These are phyloP conservation scores for Aix galericulata DNA, from an alignment of 2,113 vertebrate genomes.

Conservation along the genomic window DNA sequence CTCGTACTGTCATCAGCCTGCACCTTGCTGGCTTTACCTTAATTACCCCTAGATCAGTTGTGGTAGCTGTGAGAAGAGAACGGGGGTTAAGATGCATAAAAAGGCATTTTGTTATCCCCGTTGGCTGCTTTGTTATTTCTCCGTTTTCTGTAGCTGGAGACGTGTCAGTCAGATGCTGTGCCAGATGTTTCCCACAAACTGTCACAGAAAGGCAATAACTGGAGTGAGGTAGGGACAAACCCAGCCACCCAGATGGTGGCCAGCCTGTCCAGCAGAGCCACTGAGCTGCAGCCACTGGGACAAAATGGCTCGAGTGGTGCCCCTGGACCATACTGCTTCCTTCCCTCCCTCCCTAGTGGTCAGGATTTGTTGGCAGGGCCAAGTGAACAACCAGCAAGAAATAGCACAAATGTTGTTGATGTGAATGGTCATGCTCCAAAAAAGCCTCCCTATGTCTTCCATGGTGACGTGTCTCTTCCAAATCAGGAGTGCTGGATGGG, in stretches of 20 bases:
- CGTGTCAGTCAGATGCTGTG: conserved; percentile 37
- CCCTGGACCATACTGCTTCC: background rate
- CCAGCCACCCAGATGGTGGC: background rate
- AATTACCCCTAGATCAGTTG: background rate
- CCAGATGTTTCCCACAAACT: conserved; percentile 60
- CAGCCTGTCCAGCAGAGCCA: background rate
- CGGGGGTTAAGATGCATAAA: background rate
- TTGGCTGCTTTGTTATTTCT: conserved; percentile 45
- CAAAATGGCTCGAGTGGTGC: background rate
- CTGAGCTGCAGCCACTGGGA: background rate
- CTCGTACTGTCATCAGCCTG: background rate
- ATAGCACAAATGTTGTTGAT: background rate
- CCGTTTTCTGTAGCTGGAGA: conserved; percentile 30
- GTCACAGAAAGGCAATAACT: conserved; percentile 17
- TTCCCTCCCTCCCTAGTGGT: background rate
- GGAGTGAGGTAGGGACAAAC: background rate
- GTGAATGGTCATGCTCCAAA: background rate
- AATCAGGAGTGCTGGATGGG: background rate
- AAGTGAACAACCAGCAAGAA: background rate
- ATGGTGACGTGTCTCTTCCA: background rate
- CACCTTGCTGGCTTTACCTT: background rate
- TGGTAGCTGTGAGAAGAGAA: background rate
- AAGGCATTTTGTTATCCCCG: background rate
- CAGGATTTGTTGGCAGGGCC: background rate
- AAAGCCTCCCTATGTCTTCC: background rate